Percentiles rank a stretch among this genome's conserved stretches.
phyloP scores from a whole-genome alignment of 2,888 invertebrate genomes.

The Dyspetes luteomarginatus region DNA sequence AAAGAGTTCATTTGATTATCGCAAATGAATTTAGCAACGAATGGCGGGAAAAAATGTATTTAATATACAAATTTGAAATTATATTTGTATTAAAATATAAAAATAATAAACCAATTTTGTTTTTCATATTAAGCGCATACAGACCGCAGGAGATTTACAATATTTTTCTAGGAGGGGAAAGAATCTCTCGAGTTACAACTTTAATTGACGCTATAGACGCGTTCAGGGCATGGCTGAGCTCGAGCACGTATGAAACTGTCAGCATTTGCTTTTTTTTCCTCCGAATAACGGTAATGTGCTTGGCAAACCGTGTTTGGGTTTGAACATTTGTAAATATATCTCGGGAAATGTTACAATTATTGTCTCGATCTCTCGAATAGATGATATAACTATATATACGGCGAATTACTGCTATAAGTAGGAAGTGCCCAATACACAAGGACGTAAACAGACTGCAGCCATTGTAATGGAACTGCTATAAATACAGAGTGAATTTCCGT shows the following conservation, averaged over 20 bases:
- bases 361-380: background rate
- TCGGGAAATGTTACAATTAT: slow-evolving; percentile 4
- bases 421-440: slow-evolving; percentile 29
- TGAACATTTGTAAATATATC: slow-evolving; percentile 11
- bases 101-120: too few species aligned
- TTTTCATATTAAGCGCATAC: too few species aligned
- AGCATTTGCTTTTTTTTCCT: slow-evolving; percentile 7
- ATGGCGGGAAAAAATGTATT: too few species aligned
- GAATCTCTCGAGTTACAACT: background rate
- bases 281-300: slow-evolving; percentile 28
- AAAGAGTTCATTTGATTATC: background rate
- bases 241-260: slow-evolving; percentile 33
- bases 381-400: background rate
- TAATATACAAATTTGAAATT: too few species aligned
- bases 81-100: too few species aligned
- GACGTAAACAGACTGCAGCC: slow-evolving; percentile 34
- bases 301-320: slow-evolving; percentile 34
- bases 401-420: slow-evolving; percentile 31
- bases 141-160: too few species aligned
- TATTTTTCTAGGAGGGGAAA: background rate
- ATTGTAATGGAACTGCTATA: slow-evolving; percentile 23
- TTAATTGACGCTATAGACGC: slow-evolving; percentile 17
- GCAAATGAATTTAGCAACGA: too few species aligned
- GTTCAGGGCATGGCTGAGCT: slow-evolving; percentile 21
- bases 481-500: slow-evolving; percentile 13